Evolutionary conservation across 2,113 vertebrate genomes (phyloP).

Genomic region (Callospermophilus lateralis): DNA sequence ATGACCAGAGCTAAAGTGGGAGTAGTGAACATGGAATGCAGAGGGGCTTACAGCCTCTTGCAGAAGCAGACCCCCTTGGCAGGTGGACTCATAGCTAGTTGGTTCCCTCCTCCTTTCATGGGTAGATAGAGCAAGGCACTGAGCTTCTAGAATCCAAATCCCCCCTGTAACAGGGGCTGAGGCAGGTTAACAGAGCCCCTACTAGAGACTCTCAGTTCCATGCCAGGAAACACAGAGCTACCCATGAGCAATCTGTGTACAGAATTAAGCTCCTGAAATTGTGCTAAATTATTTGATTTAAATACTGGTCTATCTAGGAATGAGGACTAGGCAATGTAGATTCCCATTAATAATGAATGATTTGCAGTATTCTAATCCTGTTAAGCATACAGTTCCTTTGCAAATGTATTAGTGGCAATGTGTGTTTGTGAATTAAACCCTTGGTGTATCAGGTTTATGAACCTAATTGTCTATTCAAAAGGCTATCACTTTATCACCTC

Average conservation of each 20-base stretch:
- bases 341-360: constrained; percentile 81
- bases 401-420: constrained; percentile 65
- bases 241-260: neutral
- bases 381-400: constrained; percentile 76
- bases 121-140: neutral
- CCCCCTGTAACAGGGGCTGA: neutral
- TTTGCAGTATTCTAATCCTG: constrained; percentile 83
- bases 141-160: neutral
- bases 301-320: constrained; percentile 75
- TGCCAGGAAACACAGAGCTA: neutral
- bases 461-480: constrained; percentile 83
- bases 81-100: neutral
- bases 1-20: no score
- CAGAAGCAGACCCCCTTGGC: neutral
- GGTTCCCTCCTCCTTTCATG: neutral
- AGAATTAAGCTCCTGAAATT: constrained; percentile 78
- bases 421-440: constrained; percentile 81
- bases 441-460: constrained; percentile 81
- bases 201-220: neutral
- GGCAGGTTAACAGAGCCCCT: neutral
- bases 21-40: rapidly evolving
- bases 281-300: constrained; percentile 81
- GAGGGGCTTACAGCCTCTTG: neutral
- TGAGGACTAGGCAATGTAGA: constrained; percentile 75
- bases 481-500: constrained; percentile 83